Evolutionary conservation across 2,888 invertebrate genomes (phyloP).

Genomic region (Perizoma flavofasciatum): DNA sequence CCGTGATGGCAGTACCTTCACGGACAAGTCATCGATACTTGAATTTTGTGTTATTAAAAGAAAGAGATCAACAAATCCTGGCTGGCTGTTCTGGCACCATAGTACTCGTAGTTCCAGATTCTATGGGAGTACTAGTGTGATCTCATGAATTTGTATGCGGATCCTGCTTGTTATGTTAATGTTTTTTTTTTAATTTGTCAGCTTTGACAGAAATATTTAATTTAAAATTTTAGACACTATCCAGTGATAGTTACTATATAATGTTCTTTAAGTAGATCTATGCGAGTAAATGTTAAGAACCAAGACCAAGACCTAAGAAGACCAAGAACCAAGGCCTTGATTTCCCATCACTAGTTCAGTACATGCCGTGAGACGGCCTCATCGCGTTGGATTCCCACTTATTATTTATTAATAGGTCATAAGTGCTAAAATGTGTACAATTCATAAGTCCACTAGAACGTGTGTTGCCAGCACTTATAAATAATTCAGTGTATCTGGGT

Average conservation of each 20-base stretch:
- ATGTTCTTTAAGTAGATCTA: no score
- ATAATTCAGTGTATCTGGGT: conserved; percentile 64
- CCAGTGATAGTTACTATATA: no score
- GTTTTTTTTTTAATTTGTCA: no score
- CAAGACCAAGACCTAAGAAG: no score
- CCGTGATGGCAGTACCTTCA: not conserved
- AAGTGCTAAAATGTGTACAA: conserved; percentile 81
- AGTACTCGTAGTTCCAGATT: no score
- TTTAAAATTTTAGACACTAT: no score
- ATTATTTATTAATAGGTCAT: conserved; percentile 81
- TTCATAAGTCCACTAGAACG: conserved; percentile 72
- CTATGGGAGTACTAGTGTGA: no score
- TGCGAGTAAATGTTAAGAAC: not conserved
- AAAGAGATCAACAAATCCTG: no score
- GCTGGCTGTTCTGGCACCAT: no score
- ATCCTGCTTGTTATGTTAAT: no score
- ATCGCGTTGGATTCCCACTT: conserved; percentile 66
- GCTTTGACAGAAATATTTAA: no score
- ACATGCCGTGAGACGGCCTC: conserved; percentile 64
- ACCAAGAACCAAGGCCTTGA: not conserved
- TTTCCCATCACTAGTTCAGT: conserved; percentile 15
- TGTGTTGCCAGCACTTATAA: conserved; percentile 65
- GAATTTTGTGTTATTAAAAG: not conserved
- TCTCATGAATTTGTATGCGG: no score
- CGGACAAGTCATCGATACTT: not conserved